phyloP scores from a whole-genome alignment of 2,888 invertebrate genomes.

The Thereva unica region DNA sequence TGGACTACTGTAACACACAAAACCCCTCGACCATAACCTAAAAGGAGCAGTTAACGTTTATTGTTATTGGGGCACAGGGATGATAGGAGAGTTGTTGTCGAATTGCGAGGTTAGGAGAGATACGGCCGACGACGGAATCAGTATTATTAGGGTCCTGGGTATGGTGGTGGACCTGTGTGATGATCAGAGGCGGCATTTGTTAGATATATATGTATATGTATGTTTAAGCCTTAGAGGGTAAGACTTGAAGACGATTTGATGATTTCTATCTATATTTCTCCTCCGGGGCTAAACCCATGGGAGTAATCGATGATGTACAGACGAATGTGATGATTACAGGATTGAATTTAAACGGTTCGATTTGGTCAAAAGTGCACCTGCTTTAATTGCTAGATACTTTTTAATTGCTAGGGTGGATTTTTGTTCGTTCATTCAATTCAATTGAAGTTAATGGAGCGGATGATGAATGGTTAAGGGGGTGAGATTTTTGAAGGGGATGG shows the following conservation, averaged over 20 bases:
- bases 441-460: constrained; percentile 30
- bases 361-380: constrained; percentile 27
- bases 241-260: constrained; percentile 23
- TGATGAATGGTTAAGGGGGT: constrained; percentile 18
- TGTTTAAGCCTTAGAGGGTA: constrained; percentile 5
- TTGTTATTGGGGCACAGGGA: constrained; percentile 36
- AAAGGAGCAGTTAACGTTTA: constrained; percentile 40
- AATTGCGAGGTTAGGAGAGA: constrained; percentile 15
- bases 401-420: constrained; percentile 31
- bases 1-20: no score
- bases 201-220: no score
- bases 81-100: constrained; percentile 25
- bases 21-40: constrained; percentile 27
- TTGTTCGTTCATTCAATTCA: background rate
- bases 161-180: constrained; percentile 26
- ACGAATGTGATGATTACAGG: constrained; percentile 28
- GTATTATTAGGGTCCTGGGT: no score
- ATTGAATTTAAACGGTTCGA: constrained; percentile 35
- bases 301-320: constrained; percentile 31
- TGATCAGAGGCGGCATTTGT: constrained; percentile 14
- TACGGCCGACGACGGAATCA: no score
- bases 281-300: background rate
- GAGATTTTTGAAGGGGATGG: no score
- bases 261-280: constrained; percentile 7
- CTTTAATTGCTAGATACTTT: constrained; percentile 32